These are phyloP conservation scores for Tyto alba DNA, from an alignment of 2,113 vertebrate genomes.

Conservation along the genomic window DNA sequence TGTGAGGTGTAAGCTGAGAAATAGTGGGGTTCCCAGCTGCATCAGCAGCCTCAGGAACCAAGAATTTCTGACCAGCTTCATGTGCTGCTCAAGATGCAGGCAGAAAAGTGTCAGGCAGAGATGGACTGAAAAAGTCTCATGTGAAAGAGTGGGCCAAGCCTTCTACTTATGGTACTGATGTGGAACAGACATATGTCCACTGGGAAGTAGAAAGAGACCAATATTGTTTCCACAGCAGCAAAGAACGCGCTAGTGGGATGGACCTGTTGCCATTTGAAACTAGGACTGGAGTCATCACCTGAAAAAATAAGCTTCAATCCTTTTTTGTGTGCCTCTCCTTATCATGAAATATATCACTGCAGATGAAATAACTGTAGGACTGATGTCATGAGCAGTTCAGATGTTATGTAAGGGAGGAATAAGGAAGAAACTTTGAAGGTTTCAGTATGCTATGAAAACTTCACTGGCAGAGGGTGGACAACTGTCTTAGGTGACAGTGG, in stretches of 20 bases:
- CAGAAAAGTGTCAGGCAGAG: background rate
- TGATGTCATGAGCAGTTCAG: background rate
- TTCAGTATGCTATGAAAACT: background rate
- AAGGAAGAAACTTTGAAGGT: background rate
- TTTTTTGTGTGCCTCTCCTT: background rate
- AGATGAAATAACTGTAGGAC: background rate
- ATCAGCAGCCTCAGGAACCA: background rate
- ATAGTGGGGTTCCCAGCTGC: background rate
- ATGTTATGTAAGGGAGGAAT: no score
- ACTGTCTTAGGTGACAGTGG: background rate
- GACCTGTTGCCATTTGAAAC: background rate
- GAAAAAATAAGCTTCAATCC: background rate
- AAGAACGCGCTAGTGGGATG: background rate
- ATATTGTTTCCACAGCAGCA: background rate
- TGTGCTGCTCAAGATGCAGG: rapidly evolving
- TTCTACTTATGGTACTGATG: background rate
- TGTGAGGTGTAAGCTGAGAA: background rate
- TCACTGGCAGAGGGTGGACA: background rate
- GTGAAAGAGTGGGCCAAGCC: background rate
- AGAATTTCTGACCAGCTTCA: background rate
- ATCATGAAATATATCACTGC: background rate
- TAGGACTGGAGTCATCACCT: background rate
- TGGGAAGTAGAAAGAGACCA: background rate
- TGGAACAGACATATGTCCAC: background rate
- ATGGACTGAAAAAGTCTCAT: background rate